These are phyloP conservation scores for Pipistrellus nathusii DNA, from an alignment of 2,797 vertebrate species.

Conservation along the genomic window DNA sequence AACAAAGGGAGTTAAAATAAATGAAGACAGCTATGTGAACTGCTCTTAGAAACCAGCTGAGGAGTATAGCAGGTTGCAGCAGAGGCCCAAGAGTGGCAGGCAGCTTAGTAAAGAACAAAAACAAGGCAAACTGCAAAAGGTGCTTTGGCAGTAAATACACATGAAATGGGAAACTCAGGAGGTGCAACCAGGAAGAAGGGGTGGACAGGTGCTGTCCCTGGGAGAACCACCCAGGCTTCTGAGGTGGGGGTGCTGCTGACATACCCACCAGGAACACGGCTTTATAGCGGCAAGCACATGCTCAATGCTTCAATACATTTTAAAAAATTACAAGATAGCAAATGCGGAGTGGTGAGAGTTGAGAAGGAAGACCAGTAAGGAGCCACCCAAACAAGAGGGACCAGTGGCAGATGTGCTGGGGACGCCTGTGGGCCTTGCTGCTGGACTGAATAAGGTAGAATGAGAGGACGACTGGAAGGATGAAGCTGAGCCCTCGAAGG, in stretches of 20 bases:
- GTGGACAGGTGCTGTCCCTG: too few relatives aligned
- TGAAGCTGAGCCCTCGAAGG: background rate
- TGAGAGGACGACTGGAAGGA: background rate
- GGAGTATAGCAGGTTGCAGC: background rate
- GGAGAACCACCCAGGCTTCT: too few relatives aligned
- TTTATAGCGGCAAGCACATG: background rate
- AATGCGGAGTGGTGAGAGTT: background rate
- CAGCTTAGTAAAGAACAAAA: background rate
- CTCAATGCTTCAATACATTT: background rate
- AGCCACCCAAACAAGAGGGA: background rate
- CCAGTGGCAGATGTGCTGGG: too few relatives aligned
- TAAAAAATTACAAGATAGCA: background rate
- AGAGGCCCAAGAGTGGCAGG: background rate
- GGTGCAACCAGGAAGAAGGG: background rate
- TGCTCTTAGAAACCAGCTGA: background rate
- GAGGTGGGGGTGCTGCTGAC: background rate
- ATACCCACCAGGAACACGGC: accelerated
- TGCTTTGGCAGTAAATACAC: background rate
- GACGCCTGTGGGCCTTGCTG: background rate
- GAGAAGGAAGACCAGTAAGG: background rate
- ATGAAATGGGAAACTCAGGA: background rate
- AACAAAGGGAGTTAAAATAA: too few relatives aligned
- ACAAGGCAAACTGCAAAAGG: background rate
- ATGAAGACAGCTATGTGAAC: background rate
- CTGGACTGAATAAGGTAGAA: accelerated